Evolutionary conservation across 2,797 vertebrate genomes (phyloP).

Genomic region (Bufotes viridis): DNA sequence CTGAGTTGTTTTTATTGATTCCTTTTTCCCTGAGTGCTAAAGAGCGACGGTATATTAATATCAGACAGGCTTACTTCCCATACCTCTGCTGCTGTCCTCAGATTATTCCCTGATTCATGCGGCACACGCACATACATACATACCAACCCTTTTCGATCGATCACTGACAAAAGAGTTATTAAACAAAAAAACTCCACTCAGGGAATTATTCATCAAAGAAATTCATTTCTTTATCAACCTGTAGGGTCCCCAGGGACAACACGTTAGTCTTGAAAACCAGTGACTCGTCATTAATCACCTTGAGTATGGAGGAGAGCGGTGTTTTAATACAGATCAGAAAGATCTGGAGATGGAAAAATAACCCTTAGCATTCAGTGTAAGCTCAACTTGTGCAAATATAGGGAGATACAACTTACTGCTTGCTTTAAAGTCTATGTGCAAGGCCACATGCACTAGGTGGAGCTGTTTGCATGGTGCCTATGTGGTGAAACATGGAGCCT

Average conservation of each 20-base stretch:
- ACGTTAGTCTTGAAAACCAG: slow-evolving; percentile 71
- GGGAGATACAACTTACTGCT: background rate
- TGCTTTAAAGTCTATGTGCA: background rate
- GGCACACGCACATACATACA: slow-evolving; percentile 64
- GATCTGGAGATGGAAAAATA: slow-evolving; percentile 54
- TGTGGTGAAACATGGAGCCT: too few relatives aligned
- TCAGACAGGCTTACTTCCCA: slow-evolving; percentile 68
- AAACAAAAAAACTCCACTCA: slow-evolving; percentile 84
- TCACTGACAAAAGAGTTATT: slow-evolving; percentile 93
- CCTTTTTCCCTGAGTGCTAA: slow-evolving; percentile 68
- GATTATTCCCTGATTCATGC: slow-evolving; percentile 34
- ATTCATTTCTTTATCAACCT: slow-evolving; percentile 85
- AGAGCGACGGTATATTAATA: slow-evolving; percentile 72
- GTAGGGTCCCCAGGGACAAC: slow-evolving; percentile 75
- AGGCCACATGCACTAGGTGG: background rate
- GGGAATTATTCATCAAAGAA: slow-evolving; percentile 84
- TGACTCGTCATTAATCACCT: slow-evolving; percentile 70
- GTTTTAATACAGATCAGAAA: slow-evolving; percentile 69
- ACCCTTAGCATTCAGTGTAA: slow-evolving; percentile 1
- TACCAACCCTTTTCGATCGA: slow-evolving; percentile 79
- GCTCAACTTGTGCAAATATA: background rate
- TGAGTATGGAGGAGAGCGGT: slow-evolving; percentile 58
- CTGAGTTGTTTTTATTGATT: slow-evolving; percentile 58
- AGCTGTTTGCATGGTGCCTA: too few relatives aligned
- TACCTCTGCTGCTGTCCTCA: background rate